Percentiles rank a stretch among this genome's conserved stretches.
Evolutionary conservation across 2,797 vertebrate species (phyloP).

Genomic region (Melanotaenia maccullochi): DNA sequence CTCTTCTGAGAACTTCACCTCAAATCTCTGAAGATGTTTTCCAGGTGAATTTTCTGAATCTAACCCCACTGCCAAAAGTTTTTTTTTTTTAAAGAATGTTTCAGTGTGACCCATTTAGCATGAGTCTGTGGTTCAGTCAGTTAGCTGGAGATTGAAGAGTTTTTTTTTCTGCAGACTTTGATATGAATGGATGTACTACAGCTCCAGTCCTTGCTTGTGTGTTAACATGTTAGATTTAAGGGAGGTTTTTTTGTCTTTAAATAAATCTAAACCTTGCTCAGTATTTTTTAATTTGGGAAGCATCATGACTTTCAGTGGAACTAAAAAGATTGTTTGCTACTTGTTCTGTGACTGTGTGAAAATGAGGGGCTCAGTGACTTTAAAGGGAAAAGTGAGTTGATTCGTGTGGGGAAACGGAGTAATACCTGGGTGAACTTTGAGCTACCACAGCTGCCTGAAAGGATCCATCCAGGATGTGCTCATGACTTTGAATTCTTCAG

Average conservation of each 20-base stretch:
- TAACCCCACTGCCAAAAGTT: conserved; percentile 74
- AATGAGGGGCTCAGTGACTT: neutral
- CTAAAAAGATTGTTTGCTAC: neutral
- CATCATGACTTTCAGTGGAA: neutral
- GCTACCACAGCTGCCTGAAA: conserved; percentile 1
- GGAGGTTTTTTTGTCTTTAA: neutral
- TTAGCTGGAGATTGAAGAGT: neutral
- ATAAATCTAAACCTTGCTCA: neutral
- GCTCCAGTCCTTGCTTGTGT: conserved; percentile 30
- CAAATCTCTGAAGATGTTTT: conserved; percentile 47
- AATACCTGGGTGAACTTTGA: conserved; percentile 4
- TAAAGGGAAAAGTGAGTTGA: conserved; percentile 10
- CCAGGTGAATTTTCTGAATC: conserved; percentile 52
- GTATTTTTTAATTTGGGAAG: conserved; percentile 13
- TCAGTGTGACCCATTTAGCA: conserved; percentile 35
- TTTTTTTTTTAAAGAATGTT: conserved; percentile 46
- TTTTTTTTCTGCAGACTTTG: conserved; percentile 7
- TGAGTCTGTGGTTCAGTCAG: conserved; percentile 26
- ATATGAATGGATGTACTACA: conserved; percentile 42
- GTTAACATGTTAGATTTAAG: conserved; percentile 9
- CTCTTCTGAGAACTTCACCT: conserved; percentile 50
- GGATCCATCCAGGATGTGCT: conserved; percentile 4
- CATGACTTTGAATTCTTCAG: conserved; percentile 19
- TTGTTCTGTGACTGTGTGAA: conserved; percentile 3
- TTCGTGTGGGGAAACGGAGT: neutral